Evolutionary conservation across 2,797 vertebrate genomes (phyloP).

Genomic region (Aplochiton taeniatus): DNA sequence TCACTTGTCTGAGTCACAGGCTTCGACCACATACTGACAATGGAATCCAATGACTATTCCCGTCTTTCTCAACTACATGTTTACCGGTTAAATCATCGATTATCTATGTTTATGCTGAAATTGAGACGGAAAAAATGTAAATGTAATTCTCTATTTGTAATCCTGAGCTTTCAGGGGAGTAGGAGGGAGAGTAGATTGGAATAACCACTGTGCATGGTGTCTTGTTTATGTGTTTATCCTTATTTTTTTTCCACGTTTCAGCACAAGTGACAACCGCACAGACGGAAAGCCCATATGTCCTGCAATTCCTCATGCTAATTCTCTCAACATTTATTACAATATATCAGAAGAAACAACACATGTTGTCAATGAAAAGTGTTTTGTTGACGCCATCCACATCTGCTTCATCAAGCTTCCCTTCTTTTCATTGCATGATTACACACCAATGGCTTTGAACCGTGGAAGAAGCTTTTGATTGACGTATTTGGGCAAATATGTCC

Average conservation of each 20-base stretch:
- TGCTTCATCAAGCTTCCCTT: conserved; percentile 48
- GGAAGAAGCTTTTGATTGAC: conserved; percentile 44
- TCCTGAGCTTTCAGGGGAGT: too few relatives aligned
- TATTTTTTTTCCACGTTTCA: conserved; percentile 13
- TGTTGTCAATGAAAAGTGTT: conserved; percentile 45
- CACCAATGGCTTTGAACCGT: conserved; percentile 41
- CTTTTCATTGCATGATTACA: conserved; percentile 40
- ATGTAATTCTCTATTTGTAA: too few relatives aligned
- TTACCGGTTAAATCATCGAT: too few relatives aligned
- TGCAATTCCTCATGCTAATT: conserved; percentile 32
- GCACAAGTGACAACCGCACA: conserved; percentile 15
- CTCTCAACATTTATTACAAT: conserved; percentile 45
- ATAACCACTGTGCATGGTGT: too few relatives aligned
- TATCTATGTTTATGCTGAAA: too few relatives aligned
- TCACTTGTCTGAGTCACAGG: too few relatives aligned
- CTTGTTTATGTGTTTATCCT: conserved; percentile 3
- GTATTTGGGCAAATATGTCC: too few relatives aligned
- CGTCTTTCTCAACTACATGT: too few relatives aligned
- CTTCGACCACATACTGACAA: too few relatives aligned
- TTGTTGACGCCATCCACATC: conserved; percentile 25
- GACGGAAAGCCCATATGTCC: conserved; percentile 46
- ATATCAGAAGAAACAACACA: conserved; percentile 37
- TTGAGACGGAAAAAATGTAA: too few relatives aligned
- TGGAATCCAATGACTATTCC: too few relatives aligned
- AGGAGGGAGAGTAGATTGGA: too few relatives aligned